Base-by-base conservation (phyloP, 2,888 invertebrate species). In the Diachrysia chrysitis region DNA sequence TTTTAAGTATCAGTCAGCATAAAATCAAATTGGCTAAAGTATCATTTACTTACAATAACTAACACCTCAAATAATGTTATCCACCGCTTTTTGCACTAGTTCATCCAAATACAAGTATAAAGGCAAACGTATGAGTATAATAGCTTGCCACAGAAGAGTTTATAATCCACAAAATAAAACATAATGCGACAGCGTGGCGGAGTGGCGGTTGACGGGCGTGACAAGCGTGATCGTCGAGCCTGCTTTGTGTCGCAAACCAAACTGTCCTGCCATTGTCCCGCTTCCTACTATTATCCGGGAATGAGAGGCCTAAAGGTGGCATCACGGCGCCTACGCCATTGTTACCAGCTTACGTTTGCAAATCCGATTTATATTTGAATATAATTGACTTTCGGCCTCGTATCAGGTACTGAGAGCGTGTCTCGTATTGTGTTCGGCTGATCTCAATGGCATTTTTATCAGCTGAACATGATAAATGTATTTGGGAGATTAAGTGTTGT, bases 301-400 rank as follows among this genome's bases (percentile, higher is more conserved):
- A 79, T 73, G 82, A 77, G 81, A 74, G 67, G 82, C 82, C 78
- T 79, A 82, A 84, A 86, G 83, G 87, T 85, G 84, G 81, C 61
- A 83, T 83, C 86, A 81, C 87, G 90, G 92, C 92, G 92, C 92
- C 91, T 89, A 89, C 87, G 87, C 91, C 82, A 93, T 95, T 95
- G 94, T 94, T 89, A 90, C 81, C 79, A 85, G 88, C 93, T 95
- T 95, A 95, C 90, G 91, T 93, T 94, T 88, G 94, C 95, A 94
- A 95, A 95, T 95, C 95, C 93, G 95, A 94, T 95, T 95, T 94
- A 92, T 94, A 95, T 95, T 95, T 94, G 94, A 95, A 95, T 95
- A 95, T 95, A 95, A 95, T 95, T 94, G 95, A 95, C 93, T 94
- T 92, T 92, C 91, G 90, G 93, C 89, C 92, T 86, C 90, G 86